Conservation (phyloP, 35 echinoderm and acorn worm genomes). For the Ophiothrix spiculata region DNA sequence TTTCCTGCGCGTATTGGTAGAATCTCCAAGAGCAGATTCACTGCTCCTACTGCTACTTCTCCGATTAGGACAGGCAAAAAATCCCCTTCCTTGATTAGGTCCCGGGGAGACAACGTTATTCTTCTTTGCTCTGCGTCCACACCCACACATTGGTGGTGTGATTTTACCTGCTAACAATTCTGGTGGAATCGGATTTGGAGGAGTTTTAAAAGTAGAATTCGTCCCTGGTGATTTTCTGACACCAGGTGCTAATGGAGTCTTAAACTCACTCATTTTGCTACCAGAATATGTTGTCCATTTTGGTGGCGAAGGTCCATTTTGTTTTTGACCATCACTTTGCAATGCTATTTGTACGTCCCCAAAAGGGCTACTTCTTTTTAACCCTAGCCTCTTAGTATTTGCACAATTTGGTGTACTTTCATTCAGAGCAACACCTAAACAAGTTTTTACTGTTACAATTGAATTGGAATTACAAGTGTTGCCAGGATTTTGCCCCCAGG, state of each 20-base stretch:
- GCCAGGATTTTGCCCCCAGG: neutral
- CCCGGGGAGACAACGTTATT: conserved; percentile 60
- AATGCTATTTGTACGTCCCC: neutral
- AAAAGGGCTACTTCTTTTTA: neutral
- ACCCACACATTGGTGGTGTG: conserved; percentile 91
- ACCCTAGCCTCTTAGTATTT: neutral
- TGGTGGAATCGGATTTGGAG: neutral
- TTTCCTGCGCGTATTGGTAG: conserved; percentile 37
- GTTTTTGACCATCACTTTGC: neutral
- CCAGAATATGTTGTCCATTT: neutral
- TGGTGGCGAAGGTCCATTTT: neutral
- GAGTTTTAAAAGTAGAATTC: neutral
- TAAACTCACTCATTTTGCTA: too few relatives aligned
- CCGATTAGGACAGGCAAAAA: conserved; percentile 60
- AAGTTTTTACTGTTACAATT: neutral
- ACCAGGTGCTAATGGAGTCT: neutral
- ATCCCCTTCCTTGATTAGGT: conserved; percentile 74
- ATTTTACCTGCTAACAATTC: conserved; percentile 37
- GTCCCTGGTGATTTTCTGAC: neutral
- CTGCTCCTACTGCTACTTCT: conserved; percentile 2
- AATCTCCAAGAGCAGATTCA: conserved; percentile 35
- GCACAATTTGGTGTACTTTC: neutral
- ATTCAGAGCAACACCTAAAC: neutral
- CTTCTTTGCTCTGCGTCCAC: conserved; percentile 66
- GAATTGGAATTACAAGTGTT: neutral